Evolutionary conservation across 2,797 vertebrate species (phyloP).

Genomic region (Clarias fuscus): DNA sequence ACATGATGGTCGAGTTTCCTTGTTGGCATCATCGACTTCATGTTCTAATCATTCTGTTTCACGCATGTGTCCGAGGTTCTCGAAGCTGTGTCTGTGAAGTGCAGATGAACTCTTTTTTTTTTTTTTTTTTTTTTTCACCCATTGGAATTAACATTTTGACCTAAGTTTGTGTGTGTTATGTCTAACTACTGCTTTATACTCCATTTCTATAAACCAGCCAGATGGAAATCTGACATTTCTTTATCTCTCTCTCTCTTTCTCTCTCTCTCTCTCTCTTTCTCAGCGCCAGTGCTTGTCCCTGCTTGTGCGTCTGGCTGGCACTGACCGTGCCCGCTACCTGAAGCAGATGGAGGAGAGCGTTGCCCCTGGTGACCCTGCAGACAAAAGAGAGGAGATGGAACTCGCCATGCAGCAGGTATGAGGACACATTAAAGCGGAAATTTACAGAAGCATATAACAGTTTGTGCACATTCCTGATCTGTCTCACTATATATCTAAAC

Average conservation of each 20-base stretch:
- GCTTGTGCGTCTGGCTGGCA: constrained; percentile 87
- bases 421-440: background rate
- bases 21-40: background rate
- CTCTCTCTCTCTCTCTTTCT: background rate
- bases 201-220: background rate
- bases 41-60: background rate
- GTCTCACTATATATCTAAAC: constrained; percentile 42
- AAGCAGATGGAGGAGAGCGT: constrained; percentile 83
- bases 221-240: background rate
- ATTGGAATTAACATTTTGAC: background rate
- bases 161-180: background rate
- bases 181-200: background rate
- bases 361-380: constrained; percentile 80
- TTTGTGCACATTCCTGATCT: background rate
- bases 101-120: background rate
- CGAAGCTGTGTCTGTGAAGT: background rate
- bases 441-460: background rate
- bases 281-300: constrained; percentile 90
- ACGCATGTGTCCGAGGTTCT: background rate
- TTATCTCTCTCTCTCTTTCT: background rate
- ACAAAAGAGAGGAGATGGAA: constrained; percentile 87
- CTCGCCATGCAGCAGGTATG: constrained; percentile 94
- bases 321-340: constrained; percentile 85
- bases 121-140: background rate
- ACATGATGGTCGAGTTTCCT: background rate